Conservation (phyloP, 2,113 vertebrate species). For the Arothron firmamentum region DNA sequence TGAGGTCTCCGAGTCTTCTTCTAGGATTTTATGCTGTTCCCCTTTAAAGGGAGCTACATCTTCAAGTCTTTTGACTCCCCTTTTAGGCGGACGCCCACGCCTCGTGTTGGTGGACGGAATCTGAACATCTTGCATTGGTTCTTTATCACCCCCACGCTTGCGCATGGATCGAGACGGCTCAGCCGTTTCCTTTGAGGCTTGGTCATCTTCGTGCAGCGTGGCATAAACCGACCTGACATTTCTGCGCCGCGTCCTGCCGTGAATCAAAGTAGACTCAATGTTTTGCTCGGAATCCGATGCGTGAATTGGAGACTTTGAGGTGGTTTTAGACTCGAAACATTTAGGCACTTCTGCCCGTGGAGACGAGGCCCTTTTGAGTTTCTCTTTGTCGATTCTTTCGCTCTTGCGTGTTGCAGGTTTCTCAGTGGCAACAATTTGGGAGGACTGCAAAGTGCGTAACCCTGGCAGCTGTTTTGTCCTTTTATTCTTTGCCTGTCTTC, state of each 20-base stretch:
- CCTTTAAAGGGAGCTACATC: conserved; percentile 80
- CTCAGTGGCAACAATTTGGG: conserved; percentile 62
- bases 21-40: conserved; percentile 72
- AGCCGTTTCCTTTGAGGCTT: conserved; percentile 77
- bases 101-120: conserved; percentile 73
- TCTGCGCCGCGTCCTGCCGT: conserved; percentile 86
- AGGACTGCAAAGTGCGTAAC: conserved; percentile 63
- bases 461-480: conserved; percentile 79
- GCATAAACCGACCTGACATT: conserved; percentile 95
- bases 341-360: conserved; percentile 84
- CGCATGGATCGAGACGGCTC: conserved; percentile 85
- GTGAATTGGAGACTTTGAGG: conserved; percentile 84
- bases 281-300: conserved; percentile 78
- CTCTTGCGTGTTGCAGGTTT: conserved; percentile 92
- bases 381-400: conserved; percentile 92
- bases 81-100: conserved; percentile 90
- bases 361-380: conserved; percentile 85
- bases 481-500: conserved; percentile 87
- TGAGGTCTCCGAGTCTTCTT: conserved; percentile 79
- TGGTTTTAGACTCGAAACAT: conserved; percentile 78
- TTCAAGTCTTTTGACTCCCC: conserved; percentile 80
- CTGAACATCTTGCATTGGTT: conserved; percentile 75
- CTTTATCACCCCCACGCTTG: conserved; percentile 84
- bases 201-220: conserved; percentile 84
- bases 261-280: conserved; percentile 80